These are phyloP conservation scores for Artemia sinica DNA, from an alignment of 2,888 invertebrate species.

Conservation along the genomic window DNA sequence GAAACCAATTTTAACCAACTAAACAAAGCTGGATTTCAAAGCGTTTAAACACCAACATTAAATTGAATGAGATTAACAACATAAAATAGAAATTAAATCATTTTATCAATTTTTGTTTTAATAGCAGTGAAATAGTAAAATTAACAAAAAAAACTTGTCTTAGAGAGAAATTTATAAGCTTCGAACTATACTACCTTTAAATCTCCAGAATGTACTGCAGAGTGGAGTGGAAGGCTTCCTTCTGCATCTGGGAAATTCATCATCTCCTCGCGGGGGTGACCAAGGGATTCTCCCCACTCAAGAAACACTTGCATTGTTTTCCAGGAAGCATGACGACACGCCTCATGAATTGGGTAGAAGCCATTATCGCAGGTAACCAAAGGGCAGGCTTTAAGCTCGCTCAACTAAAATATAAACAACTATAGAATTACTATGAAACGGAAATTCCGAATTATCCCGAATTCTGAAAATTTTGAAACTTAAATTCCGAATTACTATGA, in stretches of 20 bases:
- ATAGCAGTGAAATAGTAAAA: too few relatives aligned
- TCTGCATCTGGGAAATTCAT: slow-evolving; percentile 68
- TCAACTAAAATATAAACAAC: slow-evolving; percentile 41
- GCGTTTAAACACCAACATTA: too few relatives aligned
- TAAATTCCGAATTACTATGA: too few relatives aligned
- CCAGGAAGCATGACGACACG: slow-evolving; percentile 72
- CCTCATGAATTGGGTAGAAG: slow-evolving; percentile 76
- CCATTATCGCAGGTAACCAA: slow-evolving; percentile 67
- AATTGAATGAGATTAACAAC: too few relatives aligned
- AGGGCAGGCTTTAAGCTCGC: slow-evolving; percentile 56
- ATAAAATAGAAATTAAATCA: too few relatives aligned
- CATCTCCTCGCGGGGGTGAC: slow-evolving; percentile 60
- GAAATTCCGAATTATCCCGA: too few relatives aligned
- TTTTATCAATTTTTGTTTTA: too few relatives aligned
- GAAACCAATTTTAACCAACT: too few relatives aligned
- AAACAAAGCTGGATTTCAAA: too few relatives aligned
- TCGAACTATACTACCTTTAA: slow-evolving; percentile 30
- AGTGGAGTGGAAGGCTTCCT: slow-evolving; percentile 48
- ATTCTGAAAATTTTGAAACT: too few relatives aligned
- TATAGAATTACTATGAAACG: too few relatives aligned
- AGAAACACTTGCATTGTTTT: slow-evolving; percentile 64
- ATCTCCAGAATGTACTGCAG: slow-evolving; percentile 34
- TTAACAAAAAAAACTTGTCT: too few relatives aligned
- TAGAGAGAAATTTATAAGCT: not conserved
- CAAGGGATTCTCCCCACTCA: slow-evolving; percentile 61